Conservation (phyloP, 2,113 vertebrate genomes). For the Emydura subglobosa region DNA sequence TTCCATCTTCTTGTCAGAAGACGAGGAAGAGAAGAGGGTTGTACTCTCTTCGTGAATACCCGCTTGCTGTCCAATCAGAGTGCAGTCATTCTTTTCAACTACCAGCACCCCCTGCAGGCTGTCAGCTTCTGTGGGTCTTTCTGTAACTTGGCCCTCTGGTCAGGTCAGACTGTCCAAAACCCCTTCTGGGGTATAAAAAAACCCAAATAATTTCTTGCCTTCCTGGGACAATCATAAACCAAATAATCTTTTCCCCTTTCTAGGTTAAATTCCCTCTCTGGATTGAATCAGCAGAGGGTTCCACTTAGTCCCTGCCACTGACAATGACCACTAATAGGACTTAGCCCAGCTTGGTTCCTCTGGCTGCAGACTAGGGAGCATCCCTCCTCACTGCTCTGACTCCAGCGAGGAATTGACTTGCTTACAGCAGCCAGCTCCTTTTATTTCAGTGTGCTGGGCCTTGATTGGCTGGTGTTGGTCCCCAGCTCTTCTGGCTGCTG, state of each 20-base stretch:
- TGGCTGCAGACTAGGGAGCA: background rate
- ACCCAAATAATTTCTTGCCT: background rate
- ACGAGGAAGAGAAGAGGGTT: background rate
- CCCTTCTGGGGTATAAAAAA: background rate
- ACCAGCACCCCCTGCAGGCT: background rate
- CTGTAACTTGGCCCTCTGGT: background rate
- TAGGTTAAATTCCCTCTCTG: background rate
- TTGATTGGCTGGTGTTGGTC: background rate
- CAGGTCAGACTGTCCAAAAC: background rate
- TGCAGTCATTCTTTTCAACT: background rate
- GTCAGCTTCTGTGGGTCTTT: background rate
- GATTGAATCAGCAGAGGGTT: background rate
- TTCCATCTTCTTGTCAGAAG: background rate
- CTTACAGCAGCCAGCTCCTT: background rate
- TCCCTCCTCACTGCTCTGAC: background rate
- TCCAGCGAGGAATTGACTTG: background rate
- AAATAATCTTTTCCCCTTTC: background rate
- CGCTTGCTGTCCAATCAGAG: background rate
- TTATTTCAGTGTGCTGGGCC: background rate
- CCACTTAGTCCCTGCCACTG: background rate
- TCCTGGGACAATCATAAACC: background rate
- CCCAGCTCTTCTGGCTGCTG: background rate
- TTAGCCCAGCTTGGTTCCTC: background rate
- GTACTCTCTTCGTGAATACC: background rate
- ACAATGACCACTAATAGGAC: background rate